Evolutionary conservation across 2,888 invertebrate species (phyloP).

Genomic region (Venusia cambrica): DNA sequence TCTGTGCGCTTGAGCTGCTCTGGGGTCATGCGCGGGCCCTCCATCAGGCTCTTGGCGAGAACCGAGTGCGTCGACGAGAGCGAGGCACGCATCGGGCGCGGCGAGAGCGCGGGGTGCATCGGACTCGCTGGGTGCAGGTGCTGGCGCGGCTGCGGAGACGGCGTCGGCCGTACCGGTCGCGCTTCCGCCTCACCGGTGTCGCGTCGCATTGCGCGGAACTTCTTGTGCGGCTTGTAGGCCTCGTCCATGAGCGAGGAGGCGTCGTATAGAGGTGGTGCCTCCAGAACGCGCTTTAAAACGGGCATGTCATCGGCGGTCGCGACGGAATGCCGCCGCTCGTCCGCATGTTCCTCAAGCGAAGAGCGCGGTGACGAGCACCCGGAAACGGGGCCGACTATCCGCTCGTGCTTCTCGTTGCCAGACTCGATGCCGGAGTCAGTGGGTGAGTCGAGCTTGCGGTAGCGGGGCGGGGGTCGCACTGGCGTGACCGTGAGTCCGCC

Average conservation of each 20-base stretch:
- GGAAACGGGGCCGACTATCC: constrained; percentile 84
- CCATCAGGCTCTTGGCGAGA: constrained; percentile 93
- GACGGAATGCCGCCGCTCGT: constrained; percentile 73
- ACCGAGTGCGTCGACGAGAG: constrained; percentile 94
- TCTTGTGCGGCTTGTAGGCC: constrained; percentile 97
- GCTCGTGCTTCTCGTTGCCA: constrained; percentile 93
- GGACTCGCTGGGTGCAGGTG: constrained; percentile 72
- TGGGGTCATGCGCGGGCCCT: constrained; percentile 95
- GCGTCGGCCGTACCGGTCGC: constrained; percentile 64
- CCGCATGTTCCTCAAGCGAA: constrained; percentile 89
- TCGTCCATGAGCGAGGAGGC: constrained; percentile 96
- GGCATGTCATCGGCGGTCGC: constrained; percentile 94
- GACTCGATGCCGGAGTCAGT: constrained; percentile 97
- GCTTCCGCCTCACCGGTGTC: constrained; percentile 89
- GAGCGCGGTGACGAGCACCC: constrained; percentile 94
- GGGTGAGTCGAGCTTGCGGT: constrained; percentile 93
- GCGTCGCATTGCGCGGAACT: constrained; percentile 93
- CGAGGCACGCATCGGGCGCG: constrained; percentile 78
- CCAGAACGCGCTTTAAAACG: constrained; percentile 93
- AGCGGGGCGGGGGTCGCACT: constrained; percentile 84
- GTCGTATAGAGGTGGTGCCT: constrained; percentile 95
- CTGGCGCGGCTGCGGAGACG: constrained; percentile 76
- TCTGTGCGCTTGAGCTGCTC: constrained; percentile 96
- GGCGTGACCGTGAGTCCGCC: constrained; percentile 88
- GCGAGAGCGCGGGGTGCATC: constrained; percentile 73